These are phyloP conservation scores for Passer domesticus DNA, from an alignment of 2,113 vertebrate species.

Conservation along the genomic window DNA sequence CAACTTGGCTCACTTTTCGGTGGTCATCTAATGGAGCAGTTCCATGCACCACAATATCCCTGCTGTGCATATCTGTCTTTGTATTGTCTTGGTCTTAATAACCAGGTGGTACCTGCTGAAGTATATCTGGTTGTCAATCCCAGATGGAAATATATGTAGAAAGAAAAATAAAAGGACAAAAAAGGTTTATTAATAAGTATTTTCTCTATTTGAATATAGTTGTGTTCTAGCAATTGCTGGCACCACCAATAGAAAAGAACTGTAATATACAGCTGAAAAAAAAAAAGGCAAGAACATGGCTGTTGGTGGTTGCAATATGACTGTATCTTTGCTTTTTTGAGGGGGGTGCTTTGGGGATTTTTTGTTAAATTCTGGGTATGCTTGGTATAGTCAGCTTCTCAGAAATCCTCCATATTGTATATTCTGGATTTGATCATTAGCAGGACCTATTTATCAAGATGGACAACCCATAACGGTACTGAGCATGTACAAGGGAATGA, in stretches of 20 bases:
- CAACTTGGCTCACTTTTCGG: background rate
- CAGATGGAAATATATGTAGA: background rate
- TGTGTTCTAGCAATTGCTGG: background rate
- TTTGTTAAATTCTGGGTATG: background rate
- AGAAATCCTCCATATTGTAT: background rate
- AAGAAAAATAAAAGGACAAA: background rate
- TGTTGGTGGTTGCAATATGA: background rate
- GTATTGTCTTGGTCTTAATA: background rate
- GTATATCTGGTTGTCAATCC: background rate
- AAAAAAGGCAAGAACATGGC: background rate
- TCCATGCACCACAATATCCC: background rate
- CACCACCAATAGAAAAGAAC: background rate
- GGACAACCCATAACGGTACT: background rate
- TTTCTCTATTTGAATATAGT: background rate
- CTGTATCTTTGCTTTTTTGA: background rate
- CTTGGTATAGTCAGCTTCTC: background rate
- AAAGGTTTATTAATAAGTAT: background rate
- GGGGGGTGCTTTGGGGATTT: accelerated
- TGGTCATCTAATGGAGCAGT: background rate
- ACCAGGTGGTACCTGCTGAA: background rate
- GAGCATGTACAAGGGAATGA: background rate
- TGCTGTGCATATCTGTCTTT: background rate
- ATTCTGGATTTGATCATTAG: background rate
- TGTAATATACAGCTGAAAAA: background rate
- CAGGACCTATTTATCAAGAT: background rate